Conservation (phyloP, 1,140 invertebrate genomes). For the Gonatopus flavifemur region DNA sequence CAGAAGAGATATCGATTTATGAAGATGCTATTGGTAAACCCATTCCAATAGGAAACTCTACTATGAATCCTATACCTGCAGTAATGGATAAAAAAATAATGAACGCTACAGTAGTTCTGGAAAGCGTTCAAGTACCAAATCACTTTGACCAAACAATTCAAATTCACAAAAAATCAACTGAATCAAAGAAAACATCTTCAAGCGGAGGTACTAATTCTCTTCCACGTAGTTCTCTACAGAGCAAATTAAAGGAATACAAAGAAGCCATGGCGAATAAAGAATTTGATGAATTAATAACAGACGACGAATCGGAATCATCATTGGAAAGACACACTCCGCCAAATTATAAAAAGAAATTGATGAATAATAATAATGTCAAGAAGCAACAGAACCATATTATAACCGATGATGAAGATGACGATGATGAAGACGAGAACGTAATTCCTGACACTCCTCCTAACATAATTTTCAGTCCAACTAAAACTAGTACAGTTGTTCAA, state of each 20-base stretch:
- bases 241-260: constrained; percentile 16
- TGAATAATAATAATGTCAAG: constrained; percentile 6
- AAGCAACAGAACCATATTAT: constrained; percentile 9
- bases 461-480: neutral
- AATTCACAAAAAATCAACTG: no score
- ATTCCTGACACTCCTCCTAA: constrained; percentile 17
- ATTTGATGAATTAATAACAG: constrained; percentile 44
- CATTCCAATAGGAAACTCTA: constrained; percentile 50
- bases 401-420: constrained; percentile 43
- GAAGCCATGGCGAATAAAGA: constrained; percentile 9
- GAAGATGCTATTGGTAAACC: constrained; percentile 50
- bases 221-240: no score
- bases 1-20: constrained; percentile 46
- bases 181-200: neutral
- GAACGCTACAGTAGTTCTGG: constrained; percentile 42
- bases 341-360: constrained; percentile 12
- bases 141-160: no score
- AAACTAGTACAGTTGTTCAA: neutral
- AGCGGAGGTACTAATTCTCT: no score
- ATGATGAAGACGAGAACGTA: no score
- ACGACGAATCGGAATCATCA: constrained; percentile 54
- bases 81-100: constrained; percentile 34
- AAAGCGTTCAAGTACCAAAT: no score
- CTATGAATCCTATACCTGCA: constrained; percentile 42
- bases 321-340: constrained; percentile 28